phyloP scores from a whole-genome alignment of 2,888 invertebrate genomes.

The Dryadula phaetusa region DNA sequence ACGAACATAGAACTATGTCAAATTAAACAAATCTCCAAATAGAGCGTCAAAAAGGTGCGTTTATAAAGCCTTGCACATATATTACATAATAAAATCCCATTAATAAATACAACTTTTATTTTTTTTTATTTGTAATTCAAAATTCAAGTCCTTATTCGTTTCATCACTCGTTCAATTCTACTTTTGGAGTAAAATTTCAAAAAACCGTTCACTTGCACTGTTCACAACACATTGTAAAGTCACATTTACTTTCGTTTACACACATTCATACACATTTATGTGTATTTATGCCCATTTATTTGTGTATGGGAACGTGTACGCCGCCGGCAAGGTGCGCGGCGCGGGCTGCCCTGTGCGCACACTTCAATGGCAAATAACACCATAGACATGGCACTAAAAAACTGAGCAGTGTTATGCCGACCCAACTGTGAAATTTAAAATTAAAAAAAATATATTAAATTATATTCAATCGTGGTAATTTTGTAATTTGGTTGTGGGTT shows the following conservation, averaged over 20 bases:
- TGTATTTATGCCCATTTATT: conserved; percentile 24
- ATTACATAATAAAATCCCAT: background rate
- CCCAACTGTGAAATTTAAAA: conserved; percentile 84
- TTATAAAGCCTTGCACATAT: conserved; percentile 5
- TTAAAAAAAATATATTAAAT: no score
- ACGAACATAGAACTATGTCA: no score
- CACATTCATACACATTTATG: background rate
- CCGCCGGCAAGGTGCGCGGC: conserved; percentile 93
- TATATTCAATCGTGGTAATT: no score
- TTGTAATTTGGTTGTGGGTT: no score
- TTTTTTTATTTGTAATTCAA: no score
- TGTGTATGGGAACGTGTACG: conserved; percentile 79
- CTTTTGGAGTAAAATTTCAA: background rate
- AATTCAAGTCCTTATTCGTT: conserved; percentile 1
- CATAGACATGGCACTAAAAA: conserved; percentile 96
- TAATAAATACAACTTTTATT: background rate
- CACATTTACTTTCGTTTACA: background rate
- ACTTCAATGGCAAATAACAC: conserved; percentile 94
- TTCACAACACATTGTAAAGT: background rate
- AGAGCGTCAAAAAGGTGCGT: no score
- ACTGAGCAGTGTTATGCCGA: conserved; percentile 92
- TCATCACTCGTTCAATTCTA: background rate
- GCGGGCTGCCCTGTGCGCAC: conserved; percentile 92
- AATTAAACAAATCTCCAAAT: no score
- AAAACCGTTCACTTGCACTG: conserved; percentile 5